These are phyloP conservation scores for Theristicus caerulescens DNA, from an alignment of 2,113 vertebrate species.

Conservation along the genomic window DNA sequence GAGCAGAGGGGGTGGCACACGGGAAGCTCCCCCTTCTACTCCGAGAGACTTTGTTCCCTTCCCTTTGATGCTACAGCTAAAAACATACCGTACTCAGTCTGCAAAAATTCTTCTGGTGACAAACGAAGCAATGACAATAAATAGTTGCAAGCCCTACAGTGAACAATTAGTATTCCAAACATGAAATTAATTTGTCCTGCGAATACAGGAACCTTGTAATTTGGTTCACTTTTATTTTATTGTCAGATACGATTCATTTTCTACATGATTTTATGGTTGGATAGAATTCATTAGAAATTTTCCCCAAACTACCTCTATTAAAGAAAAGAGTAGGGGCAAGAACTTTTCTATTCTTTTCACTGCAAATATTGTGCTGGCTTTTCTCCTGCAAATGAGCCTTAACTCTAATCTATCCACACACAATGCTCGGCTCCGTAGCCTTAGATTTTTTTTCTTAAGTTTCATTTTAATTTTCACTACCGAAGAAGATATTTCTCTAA, in stretches of 20 bases:
- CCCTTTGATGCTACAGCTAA: neutral
- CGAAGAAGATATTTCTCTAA: neutral
- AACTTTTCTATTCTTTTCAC: conserved; percentile 11
- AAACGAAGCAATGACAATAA: neutral
- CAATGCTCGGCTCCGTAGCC: neutral
- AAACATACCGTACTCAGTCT: neutral
- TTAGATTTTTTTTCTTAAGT: conserved; percentile 4
- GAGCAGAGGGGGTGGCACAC: neutral
- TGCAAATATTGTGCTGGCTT: conserved; percentile 13
- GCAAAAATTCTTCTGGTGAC: neutral
- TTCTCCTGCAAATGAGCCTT: conserved; percentile 47
- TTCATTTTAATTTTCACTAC: conserved; percentile 56
- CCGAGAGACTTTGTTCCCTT: neutral
- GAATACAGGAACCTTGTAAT: conserved; percentile 74
- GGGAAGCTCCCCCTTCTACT: neutral
- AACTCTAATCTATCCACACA: conserved; percentile 1
- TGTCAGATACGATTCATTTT: conserved; percentile 79
- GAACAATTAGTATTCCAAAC: conserved; percentile 81
- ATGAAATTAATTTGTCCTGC: conserved; percentile 79
- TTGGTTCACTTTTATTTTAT: conserved; percentile 82
- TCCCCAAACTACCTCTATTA: conserved; percentile 57
- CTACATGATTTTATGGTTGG: conserved; percentile 80
- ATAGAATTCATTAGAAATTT: conserved; percentile 78
- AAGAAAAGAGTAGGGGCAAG: conserved; percentile 30
- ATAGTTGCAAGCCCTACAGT: neutral